These are phyloP conservation scores for Melinaea menophilus DNA, from an alignment of 2,888 invertebrate genomes.

Conservation along the genomic window DNA sequence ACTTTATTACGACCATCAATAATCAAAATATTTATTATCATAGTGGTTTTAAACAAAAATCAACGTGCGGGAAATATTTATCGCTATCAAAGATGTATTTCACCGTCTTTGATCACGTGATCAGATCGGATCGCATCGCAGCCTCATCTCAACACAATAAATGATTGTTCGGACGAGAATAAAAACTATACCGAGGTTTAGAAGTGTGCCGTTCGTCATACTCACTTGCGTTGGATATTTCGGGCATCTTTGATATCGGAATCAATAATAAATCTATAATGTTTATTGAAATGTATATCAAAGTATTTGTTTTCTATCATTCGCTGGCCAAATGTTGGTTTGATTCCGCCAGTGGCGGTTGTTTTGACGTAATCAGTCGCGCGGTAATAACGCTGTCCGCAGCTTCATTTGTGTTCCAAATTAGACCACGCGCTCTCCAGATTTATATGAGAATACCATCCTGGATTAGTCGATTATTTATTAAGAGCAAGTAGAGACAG, in stretches of 20 bases:
- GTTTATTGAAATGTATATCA: slow-evolving; percentile 69
- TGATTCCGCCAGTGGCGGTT: slow-evolving; percentile 68
- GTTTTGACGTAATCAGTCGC: slow-evolving; percentile 74
- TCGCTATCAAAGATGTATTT: slow-evolving; percentile 16
- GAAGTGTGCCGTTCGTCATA: slow-evolving; percentile 48
- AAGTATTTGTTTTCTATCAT: slow-evolving; percentile 75
- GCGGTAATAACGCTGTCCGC: slow-evolving; percentile 67
- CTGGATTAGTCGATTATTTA: background rate
- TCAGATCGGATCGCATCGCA: slow-evolving; percentile 27
- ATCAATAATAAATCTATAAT: slow-evolving; percentile 65
- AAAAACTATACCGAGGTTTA: slow-evolving; percentile 49
- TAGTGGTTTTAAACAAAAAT: no score
- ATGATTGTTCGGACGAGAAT: slow-evolving; percentile 42
- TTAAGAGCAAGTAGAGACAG: no score
- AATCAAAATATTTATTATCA: no score
- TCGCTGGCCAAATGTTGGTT: slow-evolving; percentile 67
- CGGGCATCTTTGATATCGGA: slow-evolving; percentile 56
- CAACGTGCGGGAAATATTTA: slow-evolving; percentile 2
- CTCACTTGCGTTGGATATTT: slow-evolving; percentile 21
- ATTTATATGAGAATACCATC: slow-evolving; percentile 30
- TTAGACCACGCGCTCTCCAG: slow-evolving; percentile 38
- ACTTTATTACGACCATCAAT: no score
- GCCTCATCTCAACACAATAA: slow-evolving; percentile 26
- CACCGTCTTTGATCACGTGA: slow-evolving; percentile 27
- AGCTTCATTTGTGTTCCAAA: slow-evolving; percentile 46